Base-by-base conservation (phyloP, 1,140 invertebrate genomes). In the Eriosoma lanigerum region DNA sequence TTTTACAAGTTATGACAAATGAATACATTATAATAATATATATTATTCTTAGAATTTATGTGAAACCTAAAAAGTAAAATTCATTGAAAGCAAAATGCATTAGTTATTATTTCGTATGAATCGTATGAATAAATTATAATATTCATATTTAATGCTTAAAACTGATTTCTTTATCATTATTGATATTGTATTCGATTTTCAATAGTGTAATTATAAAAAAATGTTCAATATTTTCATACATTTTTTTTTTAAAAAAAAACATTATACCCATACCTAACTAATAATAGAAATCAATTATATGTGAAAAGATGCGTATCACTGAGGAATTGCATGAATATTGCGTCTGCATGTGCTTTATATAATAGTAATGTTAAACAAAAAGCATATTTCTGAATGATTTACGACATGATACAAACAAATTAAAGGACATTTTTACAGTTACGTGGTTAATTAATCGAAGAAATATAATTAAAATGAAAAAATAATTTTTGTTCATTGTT, bases 261-360 rank as follows among this genome's bases (percentile, higher is more conserved):
- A n/a, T n/a, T 48, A 48, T 13, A 48, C 46, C 4, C 13, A 48
- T 48, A 17, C n/a, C n/a, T n/a, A n/a, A n/a, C n/a, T n/a, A n/a
- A n/a, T n/a, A 26, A 8, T 68, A 68, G 38, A 10, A 66, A 66
- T 68, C n/a, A 46, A 68, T 24, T 46, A 24, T 38, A 4, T 68
- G n/a, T 46, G n/a, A 46, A 68, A 46, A 46, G n/a, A 46, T 44
- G 64, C 64, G n/a, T 46, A 68, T 68, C 64, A 68, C 38, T 68
- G 15, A 68, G 38, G 46, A 24, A 46, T 68, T 68, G 46, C 64
- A 46, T 68, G 12, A 68, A 15, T 3, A 21, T 17, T 4, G 0
- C n/a, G n/a, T n/a, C n/a, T n/a, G n/a, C n/a, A n/a, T n/a, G n/a
- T n/a, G n/a, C n/a, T n/a, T n/a, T 24, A 46, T 24, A 68, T 46